Base-by-base conservation (phyloP, 2,888 invertebrate genomes). In the Lumbricus terrestris region DNA sequence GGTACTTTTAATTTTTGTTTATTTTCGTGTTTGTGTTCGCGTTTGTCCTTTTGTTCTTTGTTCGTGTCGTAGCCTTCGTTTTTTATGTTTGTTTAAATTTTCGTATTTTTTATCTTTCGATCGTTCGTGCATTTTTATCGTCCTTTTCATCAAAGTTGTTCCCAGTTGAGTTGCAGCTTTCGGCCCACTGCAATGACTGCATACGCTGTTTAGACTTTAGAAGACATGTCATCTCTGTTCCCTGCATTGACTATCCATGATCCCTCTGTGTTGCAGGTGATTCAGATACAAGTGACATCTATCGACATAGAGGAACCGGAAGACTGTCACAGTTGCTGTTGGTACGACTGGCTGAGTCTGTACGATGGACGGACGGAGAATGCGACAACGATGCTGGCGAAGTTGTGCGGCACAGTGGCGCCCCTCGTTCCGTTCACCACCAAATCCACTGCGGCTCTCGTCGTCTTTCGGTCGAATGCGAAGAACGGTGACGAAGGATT, bases 221-320 rank as follows among this genome's bases (percentile, higher is more conserved):
- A n/a, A n/a, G n/a, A n/a, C n/a, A n/a, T n/a, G 42, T 42, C 42
- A 15, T 42, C 42, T 42, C 2, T 42, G 42, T 42, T 42, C 2
- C 13, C 18, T 40, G 47, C 23, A 47, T 23, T 47, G 23, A 47
- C 47, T 47, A 47, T 1, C 1, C 20, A 23, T 47, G n/a, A n/a
- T n/a, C n/a, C n/a, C 8, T 47, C 6, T 85, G 2, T 85, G 6
- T 8, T 85, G 85, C 35, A 88, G 88, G 34, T 23, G 18, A 88
- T 88, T 88, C 88, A 88, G 88, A 34, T 88, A 16, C 88, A 47
- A 47, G 42, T 89, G 54, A 54, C 69, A 34, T 89, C 54, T 15
- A 42, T 89, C n/a, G 89, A 89, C 89, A 42, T 89, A n/a, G 89
- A 89, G 69, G 47, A 47, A 33, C 47, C 42, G 33, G 37, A 34